phyloP scores from a whole-genome alignment of 2,888 invertebrate genomes.

The Agrotis exclamationis region DNA sequence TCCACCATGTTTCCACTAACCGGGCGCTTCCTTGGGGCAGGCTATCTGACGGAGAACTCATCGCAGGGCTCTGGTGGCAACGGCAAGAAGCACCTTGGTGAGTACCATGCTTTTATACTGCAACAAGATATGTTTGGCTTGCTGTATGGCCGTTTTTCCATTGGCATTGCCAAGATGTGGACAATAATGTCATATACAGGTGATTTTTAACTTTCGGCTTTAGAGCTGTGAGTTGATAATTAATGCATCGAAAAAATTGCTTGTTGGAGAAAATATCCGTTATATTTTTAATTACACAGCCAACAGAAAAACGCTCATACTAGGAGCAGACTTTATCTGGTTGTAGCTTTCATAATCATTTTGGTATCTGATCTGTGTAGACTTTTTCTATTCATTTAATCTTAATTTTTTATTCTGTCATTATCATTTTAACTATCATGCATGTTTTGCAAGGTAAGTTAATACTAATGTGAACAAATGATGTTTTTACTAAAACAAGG shows the following conservation, averaged over 20 bases:
- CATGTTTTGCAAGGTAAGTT: not conserved
- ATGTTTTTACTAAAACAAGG: no score
- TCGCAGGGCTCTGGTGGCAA: constrained; percentile 82
- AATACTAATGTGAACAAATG: not conserved
- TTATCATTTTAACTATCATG: not conserved
- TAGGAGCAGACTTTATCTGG: not conserved
- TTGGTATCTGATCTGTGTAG: not conserved
- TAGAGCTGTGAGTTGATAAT: no score
- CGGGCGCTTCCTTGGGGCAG: constrained; percentile 87
- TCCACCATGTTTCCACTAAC: constrained; percentile 81
- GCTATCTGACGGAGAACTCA: constrained; percentile 88
- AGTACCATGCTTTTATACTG: constrained; percentile 68
- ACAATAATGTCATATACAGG: no score
- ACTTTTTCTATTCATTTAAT: not conserved
- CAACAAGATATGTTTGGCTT: not conserved
- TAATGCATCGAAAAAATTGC: no score
- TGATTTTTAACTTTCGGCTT: no score
- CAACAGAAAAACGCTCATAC: not conserved
- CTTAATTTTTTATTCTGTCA: not conserved
- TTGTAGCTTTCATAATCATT: constrained; percentile 15
- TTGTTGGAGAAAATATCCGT: no score
- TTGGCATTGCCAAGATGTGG: not conserved
- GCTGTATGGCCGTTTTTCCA: not conserved
- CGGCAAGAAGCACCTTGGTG: constrained; percentile 76
- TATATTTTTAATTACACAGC: no score